These are phyloP conservation scores for Sympetrum striolatum DNA, from an alignment of 2,888 invertebrate species.

Conservation along the genomic window DNA sequence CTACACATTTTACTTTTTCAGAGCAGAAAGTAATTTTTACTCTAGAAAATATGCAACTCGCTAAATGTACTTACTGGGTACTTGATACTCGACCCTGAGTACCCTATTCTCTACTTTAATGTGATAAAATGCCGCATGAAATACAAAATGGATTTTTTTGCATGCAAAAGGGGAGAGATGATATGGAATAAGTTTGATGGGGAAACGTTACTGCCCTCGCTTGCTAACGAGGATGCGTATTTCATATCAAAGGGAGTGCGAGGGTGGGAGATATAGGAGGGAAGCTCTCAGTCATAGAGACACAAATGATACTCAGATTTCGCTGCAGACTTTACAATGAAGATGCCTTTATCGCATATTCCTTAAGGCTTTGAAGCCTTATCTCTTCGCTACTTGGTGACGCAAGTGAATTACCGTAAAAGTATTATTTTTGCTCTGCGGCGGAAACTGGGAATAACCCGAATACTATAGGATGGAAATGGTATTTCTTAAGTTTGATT, in stretches of 20 bases:
- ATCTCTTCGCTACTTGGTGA: not conserved
- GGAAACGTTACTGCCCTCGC: not conserved
- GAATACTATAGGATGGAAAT: no score
- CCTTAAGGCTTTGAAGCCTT: not conserved
- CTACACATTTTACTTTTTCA: no score
- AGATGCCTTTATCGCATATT: not conserved
- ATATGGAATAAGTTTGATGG: not conserved
- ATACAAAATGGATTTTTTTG: not conserved
- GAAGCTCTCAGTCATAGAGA: not conserved
- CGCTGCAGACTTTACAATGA: not conserved
- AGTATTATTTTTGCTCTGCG: no score
- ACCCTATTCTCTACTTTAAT: not conserved
- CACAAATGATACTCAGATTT: not conserved
- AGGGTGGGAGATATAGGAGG: not conserved
- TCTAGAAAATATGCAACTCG: no score
- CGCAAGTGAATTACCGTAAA: no score
- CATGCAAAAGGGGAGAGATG: not conserved
- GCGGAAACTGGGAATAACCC: no score
- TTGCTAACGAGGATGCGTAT: constrained; percentile 29
- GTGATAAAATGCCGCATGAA: not conserved
- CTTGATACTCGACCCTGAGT: no score
- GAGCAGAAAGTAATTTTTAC: no score
- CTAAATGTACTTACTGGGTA: no score
- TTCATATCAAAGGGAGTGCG: not conserved
- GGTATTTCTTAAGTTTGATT: no score